phyloP scores from a whole-genome alignment of 1,140 invertebrate genomes.

The Plodia interpunctella region DNA sequence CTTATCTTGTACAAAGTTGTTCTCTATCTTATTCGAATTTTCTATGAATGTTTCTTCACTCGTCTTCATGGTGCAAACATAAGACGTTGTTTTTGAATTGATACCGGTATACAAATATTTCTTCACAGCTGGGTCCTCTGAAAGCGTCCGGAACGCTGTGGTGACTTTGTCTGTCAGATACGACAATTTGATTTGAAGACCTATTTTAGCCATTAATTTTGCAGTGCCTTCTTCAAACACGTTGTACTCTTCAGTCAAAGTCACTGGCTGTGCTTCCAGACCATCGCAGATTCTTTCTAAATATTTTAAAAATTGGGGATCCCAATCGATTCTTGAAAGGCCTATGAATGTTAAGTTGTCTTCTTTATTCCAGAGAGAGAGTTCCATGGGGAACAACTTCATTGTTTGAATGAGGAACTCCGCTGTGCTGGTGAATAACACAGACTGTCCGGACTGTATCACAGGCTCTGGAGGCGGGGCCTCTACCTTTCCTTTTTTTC shows the following conservation, averaged over 20 bases:
- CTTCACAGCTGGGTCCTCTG: constrained; percentile 59
- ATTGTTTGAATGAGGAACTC: constrained; percentile 61
- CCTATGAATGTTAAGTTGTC: constrained; percentile 58
- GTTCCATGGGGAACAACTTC: constrained; percentile 52
- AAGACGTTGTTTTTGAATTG: constrained; percentile 68
- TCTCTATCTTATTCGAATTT: constrained; percentile 59
- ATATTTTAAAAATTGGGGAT: constrained; percentile 48
- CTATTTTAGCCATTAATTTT: constrained; percentile 60
- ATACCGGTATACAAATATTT: constrained; percentile 67
- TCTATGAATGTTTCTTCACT: constrained; percentile 56
- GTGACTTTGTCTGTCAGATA: constrained; percentile 59
- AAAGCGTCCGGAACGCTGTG: constrained; percentile 56
- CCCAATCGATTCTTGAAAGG: constrained; percentile 48
- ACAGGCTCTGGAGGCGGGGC: constrained; percentile 55
- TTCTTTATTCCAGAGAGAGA: constrained; percentile 66
- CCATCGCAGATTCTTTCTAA: constrained; percentile 49
- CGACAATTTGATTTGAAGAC: constrained; percentile 58
- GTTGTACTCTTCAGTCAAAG: constrained; percentile 59
- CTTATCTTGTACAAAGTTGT: constrained; percentile 56
- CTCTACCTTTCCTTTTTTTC: constrained; percentile 52
- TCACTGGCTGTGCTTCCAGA: constrained; percentile 39
- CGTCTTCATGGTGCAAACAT: constrained; percentile 64
- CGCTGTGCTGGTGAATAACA: constrained; percentile 61
- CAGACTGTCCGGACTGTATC: constrained; percentile 64
- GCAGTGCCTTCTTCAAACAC: constrained; percentile 62